Evolutionary conservation across 1,140 invertebrate genomes (phyloP).

Genomic region (Magallana gigas): DNA sequence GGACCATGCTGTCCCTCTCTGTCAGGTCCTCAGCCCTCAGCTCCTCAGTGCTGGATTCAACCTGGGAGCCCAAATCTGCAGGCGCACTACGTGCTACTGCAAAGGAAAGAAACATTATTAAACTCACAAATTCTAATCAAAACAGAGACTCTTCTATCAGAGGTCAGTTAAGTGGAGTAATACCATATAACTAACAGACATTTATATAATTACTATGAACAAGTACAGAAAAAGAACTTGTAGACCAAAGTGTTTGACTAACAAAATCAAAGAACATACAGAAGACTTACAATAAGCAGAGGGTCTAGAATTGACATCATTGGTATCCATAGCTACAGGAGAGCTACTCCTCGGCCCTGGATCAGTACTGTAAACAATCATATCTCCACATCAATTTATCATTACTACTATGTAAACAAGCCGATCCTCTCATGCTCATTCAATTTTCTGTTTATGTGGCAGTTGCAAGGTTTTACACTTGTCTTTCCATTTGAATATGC

Average conservation of each 20-base stretch:
- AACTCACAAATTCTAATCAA: background rate
- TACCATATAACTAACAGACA: no score
- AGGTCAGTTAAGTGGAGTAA: no score
- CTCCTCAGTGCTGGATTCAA: conserved; percentile 17
- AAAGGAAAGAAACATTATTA: background rate
- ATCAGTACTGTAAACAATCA: conserved; percentile 54
- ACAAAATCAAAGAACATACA: background rate
- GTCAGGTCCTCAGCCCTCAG: conserved; percentile 14
- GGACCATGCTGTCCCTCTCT: conserved; percentile 40
- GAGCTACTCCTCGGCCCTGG: conserved; percentile 76
- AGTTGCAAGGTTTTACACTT: no score
- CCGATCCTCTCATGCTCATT: no score
- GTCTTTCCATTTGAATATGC: no score
- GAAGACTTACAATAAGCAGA: conserved; percentile 71
- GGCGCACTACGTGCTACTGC: conserved; percentile 48
- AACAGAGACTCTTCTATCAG: background rate
- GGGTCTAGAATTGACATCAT: conserved; percentile 70
- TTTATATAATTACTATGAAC: background rate
- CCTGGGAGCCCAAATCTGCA: conserved; percentile 42
- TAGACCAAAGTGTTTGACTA: background rate
- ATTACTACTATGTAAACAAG: no score
- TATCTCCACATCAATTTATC: no score
- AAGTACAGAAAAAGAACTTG: background rate
- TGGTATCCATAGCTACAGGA: conserved; percentile 77
- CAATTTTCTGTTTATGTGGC: no score